Evolutionary conservation across 2,797 vertebrate species (phyloP).

Genomic region (Cuculus canorus): DNA sequence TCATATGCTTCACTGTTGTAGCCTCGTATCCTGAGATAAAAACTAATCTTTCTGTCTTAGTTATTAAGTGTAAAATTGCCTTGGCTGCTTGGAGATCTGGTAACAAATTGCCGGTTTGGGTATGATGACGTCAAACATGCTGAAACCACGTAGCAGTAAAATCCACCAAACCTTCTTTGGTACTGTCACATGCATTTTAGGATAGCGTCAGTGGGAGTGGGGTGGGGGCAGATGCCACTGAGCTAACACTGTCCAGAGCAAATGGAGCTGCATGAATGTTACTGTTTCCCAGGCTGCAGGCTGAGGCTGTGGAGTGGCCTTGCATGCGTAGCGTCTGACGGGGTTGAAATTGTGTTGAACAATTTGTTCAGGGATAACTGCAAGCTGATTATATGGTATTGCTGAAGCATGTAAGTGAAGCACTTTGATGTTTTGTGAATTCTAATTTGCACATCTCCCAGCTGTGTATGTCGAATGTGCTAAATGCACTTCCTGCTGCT

Average conservation of each 20-base stretch:
- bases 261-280: not conserved
- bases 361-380: not conserved
- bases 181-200: accelerated
- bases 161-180: not conserved
- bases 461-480: not conserved
- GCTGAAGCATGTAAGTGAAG: not conserved
- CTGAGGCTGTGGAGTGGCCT: not conserved
- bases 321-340: accelerated
- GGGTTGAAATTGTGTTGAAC: not conserved
- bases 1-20: not conserved
- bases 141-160: not conserved
- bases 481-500: not conserved
- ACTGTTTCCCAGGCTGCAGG: not conserved
- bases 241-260: accelerated
- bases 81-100: not conserved
- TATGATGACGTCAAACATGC: not conserved
- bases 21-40: not conserved
- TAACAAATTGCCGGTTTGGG: not conserved
- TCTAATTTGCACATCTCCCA: not conserved
- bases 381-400: not conserved
- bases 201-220: accelerated
- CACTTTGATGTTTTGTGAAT: not conserved
- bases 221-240: no score
- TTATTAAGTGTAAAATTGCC: not conserved
- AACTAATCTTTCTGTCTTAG: not conserved